These are phyloP conservation scores for Micropterix aruncella DNA, from an alignment of 2,888 invertebrate genomes.

Conservation along the genomic window DNA sequence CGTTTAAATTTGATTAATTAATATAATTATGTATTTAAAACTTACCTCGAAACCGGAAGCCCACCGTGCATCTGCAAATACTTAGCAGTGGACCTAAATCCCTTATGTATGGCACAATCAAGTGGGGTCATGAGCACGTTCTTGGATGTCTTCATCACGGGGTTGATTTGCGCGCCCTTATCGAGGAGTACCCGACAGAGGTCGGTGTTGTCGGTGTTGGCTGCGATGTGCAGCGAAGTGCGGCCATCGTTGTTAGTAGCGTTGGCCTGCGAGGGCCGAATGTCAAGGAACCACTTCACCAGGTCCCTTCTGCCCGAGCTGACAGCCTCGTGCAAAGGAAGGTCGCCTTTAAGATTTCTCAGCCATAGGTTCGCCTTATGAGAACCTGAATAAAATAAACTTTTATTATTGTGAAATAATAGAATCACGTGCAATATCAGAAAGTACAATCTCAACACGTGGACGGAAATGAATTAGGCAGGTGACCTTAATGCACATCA, in stretches of 20 bases:
- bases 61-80: constrained; percentile 85
- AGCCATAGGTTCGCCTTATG: constrained; percentile 85
- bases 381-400: constrained; percentile 41
- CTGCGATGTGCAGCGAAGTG: constrained; percentile 87
- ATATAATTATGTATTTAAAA: constrained; percentile 36
- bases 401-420: no score
- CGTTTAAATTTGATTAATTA: no score
- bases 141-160: constrained; percentile 67
- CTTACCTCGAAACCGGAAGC: constrained; percentile 60
- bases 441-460: no score
- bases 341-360: constrained; percentile 84
- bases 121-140: constrained; percentile 80
- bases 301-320: constrained; percentile 80
- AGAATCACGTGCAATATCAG: no score
- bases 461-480: no score
- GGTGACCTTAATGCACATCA: no score
- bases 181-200: constrained; percentile 81
- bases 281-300: constrained; percentile 75
- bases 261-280: constrained; percentile 71
- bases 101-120: constrained; percentile 79
- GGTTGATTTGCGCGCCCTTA: constrained; percentile 73
- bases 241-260: constrained; percentile 87
- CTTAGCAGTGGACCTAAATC: constrained; percentile 83
- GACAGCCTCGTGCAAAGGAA: constrained; percentile 93
- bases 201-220: constrained; percentile 85